Evolutionary conservation across 2,888 invertebrate genomes (phyloP).

Genomic region (Phyllotreta striolata): DNA sequence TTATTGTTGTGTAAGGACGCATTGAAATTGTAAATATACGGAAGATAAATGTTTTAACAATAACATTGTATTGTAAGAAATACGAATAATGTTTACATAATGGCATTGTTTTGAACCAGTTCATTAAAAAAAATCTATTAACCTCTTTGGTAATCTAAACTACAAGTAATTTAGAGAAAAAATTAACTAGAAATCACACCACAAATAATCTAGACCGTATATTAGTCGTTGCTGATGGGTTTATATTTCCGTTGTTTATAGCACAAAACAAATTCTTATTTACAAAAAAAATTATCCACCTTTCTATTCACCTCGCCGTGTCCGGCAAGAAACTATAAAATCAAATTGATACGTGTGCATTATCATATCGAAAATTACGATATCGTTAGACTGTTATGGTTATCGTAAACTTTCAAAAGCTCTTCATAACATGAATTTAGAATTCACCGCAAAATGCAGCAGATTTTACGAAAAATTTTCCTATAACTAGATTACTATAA

Average conservation of each 20-base stretch:
- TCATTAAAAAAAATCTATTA: too few species aligned
- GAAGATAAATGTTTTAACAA: too few species aligned
- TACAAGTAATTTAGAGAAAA: too few species aligned
- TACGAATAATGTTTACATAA: too few species aligned
- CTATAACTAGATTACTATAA: conserved; percentile 26
- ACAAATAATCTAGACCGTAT: too few species aligned
- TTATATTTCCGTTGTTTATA: neutral
- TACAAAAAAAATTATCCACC: conserved; percentile 9
- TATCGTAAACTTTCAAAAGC: conserved; percentile 28
- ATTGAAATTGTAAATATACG: too few species aligned
- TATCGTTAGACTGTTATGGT: conserved; percentile 11
- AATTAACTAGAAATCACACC: too few species aligned
- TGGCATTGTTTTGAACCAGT: too few species aligned
- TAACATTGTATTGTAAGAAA: too few species aligned
- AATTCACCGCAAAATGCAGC: conserved; percentile 16
- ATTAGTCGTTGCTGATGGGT: too few species aligned
- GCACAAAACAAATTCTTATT: neutral
- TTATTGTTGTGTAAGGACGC: too few species aligned
- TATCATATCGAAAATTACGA: conserved; percentile 26
- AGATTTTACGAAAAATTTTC: conserved; percentile 20
- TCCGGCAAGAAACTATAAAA: conserved; percentile 16
- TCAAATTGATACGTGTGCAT: conserved; percentile 17
- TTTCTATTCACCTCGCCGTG: conserved; percentile 15
- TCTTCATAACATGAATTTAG: conserved; percentile 17
- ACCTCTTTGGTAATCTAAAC: too few species aligned